A percentile compares a stretch with the other conserved stretches of the same genome.
These are phyloP conservation scores for Hippocampus mohnikei DNA, from an alignment of 2,113 vertebrate species.

Conservation along the genomic window DNA sequence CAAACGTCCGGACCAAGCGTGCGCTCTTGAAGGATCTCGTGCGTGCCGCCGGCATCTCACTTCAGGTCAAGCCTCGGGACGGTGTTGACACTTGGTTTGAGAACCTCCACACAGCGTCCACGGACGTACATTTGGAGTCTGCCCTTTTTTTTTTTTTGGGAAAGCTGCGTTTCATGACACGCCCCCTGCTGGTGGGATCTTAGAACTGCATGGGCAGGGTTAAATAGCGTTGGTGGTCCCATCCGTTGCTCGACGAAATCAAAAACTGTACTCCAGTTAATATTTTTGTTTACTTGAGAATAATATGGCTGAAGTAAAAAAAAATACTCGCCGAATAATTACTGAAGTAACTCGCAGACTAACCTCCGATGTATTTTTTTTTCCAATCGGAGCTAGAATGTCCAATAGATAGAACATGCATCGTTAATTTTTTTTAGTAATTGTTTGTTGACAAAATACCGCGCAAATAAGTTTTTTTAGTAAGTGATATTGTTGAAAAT, in stretches of 20 bases:
- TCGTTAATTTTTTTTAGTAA: no score
- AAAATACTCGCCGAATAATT: no score
- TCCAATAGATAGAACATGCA: no score
- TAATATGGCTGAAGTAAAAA: no score
- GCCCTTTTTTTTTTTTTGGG: background rate
- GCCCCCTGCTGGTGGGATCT: conserved; percentile 33
- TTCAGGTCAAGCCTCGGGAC: background rate
- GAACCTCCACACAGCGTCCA: conserved; percentile 22
- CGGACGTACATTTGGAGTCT: background rate
- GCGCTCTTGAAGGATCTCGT: conserved; percentile 7
- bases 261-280: background rate
- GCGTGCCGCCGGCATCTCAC: conserved; percentile 1
- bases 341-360: no score
- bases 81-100: conserved; percentile 29
- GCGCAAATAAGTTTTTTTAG: no score
- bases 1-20: background rate
- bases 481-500: no score
- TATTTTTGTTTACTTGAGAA: background rate
- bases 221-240: background rate
- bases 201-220: conserved; percentile 6
- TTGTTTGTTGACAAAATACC: no score
- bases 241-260: background rate
- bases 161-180: background rate
- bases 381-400: no score
- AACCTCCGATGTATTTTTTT: no score